These are phyloP conservation scores for Metallyticus violacea DNA, from an alignment of 2,888 invertebrate genomes.

Conservation along the genomic window DNA sequence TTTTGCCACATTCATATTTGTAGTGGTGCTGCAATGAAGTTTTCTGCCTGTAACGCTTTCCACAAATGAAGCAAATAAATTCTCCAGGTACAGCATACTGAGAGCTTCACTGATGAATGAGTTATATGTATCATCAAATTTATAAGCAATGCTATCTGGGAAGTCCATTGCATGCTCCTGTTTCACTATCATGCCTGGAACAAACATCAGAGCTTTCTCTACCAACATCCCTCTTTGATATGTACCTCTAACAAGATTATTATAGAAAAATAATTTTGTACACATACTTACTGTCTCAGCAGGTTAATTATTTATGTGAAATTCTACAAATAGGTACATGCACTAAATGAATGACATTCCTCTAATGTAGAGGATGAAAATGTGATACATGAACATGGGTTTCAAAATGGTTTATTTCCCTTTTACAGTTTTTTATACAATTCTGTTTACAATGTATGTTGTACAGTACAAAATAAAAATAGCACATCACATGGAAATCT, in stretches of 20 bases:
- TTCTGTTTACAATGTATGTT: too few relatives aligned
- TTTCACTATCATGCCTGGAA: background rate
- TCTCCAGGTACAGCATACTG: background rate
- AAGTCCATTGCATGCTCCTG: background rate
- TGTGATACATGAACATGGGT: too few relatives aligned
- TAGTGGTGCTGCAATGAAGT: conserved; percentile 28
- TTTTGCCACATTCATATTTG: conserved; percentile 35
- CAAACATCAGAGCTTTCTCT: background rate
- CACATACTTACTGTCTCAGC: background rate
- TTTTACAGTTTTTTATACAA: too few relatives aligned
- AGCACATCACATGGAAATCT: too few relatives aligned
- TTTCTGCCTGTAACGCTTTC: conserved; percentile 31
- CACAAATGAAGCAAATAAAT: conserved; percentile 34
- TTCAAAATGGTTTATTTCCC: too few relatives aligned
- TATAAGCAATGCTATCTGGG: background rate
- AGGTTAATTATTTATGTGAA: background rate
- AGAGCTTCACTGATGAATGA: too few relatives aligned
- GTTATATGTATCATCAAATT: background rate
- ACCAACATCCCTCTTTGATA: background rate
- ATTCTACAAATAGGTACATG: background rate
- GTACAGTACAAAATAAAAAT: too few relatives aligned
- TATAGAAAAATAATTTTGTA: background rate
- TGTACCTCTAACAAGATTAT: background rate
- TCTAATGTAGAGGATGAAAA: too few relatives aligned
- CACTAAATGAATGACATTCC: too few relatives aligned